Evolutionary conservation across 2,888 invertebrate species (phyloP).

Genomic region (Podotricha telesiphe): DNA sequence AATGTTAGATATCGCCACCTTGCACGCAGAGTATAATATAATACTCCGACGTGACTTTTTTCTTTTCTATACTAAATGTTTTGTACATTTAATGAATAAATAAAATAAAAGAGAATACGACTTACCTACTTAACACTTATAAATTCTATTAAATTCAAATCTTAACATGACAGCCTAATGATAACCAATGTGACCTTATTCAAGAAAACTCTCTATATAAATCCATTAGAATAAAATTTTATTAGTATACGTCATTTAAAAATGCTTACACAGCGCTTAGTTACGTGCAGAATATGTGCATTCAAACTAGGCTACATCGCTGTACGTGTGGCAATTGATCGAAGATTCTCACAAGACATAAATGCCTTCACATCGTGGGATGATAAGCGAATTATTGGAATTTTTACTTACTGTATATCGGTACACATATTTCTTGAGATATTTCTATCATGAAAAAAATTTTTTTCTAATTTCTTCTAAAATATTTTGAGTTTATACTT

Average conservation of each 20-base stretch:
- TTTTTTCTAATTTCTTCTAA: too few species aligned
- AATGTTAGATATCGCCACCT: background rate
- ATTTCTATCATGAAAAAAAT: background rate
- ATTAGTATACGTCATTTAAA: conserved; percentile 24
- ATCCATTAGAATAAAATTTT: conserved; percentile 35
- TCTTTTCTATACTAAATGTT: too few species aligned
- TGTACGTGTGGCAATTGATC: conserved; percentile 41
- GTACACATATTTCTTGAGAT: background rate
- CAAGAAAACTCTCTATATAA: conserved; percentile 34
- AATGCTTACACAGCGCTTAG: conserved; percentile 37
- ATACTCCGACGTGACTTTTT: background rate
- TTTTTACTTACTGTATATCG: conserved; percentile 25
- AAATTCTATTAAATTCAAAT: background rate
- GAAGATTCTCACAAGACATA: conserved; percentile 33
- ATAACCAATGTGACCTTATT: conserved; percentile 37
- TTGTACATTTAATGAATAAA: too few species aligned
- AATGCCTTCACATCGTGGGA: conserved; percentile 31
- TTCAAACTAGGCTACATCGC: conserved; percentile 29
- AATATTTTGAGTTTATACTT: too few species aligned
- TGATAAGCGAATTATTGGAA: conserved; percentile 38
- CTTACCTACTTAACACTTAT: conserved; percentile 20
- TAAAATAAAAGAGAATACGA: background rate
- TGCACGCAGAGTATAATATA: too few species aligned
- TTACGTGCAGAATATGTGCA: conserved; percentile 39
- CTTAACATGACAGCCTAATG: conserved; percentile 33